These are phyloP conservation scores for Philaethria dido DNA, from an alignment of 2,888 invertebrate genomes.

Conservation along the genomic window DNA sequence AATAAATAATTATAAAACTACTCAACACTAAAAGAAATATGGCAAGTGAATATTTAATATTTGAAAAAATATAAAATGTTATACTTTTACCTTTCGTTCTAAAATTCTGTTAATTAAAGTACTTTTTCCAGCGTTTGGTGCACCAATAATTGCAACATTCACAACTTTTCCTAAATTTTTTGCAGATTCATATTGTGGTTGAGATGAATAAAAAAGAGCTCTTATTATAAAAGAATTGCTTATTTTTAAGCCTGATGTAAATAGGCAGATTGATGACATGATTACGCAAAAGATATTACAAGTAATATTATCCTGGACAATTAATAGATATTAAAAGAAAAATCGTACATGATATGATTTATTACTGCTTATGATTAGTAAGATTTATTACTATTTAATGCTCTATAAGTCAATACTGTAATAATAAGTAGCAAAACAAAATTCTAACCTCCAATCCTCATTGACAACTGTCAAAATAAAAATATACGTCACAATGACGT, in stretches of 20 bases:
- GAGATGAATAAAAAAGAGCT: constrained; percentile 62
- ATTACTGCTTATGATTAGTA: neutral
- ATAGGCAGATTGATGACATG: constrained; percentile 29
- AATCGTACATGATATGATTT: neutral
- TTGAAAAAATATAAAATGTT: too few relatives aligned
- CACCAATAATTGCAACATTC: constrained; percentile 94
- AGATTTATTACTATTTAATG: neutral
- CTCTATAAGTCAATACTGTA: neutral
- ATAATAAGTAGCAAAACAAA: too few relatives aligned
- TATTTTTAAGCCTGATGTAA: constrained; percentile 28
- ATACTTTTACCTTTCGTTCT: constrained; percentile 86
- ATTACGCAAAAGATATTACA: neutral
- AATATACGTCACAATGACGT: neutral
- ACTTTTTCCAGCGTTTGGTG: constrained; percentile 98
- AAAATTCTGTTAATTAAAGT: constrained; percentile 95
- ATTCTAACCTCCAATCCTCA: neutral
- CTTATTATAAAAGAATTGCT: constrained; percentile 41
- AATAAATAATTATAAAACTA: neutral
- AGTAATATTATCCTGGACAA: neutral
- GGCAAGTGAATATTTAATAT: too few relatives aligned
- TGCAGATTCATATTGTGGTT: constrained; percentile 57
- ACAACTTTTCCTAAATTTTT: constrained; percentile 72
- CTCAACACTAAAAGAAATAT: too few relatives aligned
- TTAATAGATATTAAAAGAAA: neutral
- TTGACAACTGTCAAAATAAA: constrained; percentile 3